phyloP scores from a whole-genome alignment of 2,113 vertebrate genomes.

The Capreolus pygargus region DNA sequence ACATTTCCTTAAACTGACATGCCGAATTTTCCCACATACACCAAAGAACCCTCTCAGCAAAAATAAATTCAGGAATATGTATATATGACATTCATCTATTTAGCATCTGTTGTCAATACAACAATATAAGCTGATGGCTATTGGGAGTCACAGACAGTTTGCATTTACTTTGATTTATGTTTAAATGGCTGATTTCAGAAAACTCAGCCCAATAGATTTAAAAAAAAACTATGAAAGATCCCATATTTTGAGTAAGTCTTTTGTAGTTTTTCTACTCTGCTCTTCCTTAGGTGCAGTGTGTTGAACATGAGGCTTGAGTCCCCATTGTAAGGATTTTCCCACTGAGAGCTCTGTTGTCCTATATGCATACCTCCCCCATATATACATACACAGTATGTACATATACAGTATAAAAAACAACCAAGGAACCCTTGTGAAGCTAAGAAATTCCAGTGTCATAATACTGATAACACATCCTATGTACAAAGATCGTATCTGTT shows the following conservation, averaged over 20 bases:
- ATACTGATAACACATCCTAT: neutral
- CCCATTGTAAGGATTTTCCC: neutral
- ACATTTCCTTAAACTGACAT: slow-evolving; percentile 53
- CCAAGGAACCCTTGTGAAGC: neutral
- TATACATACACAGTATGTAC: neutral
- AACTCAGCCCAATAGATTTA: neutral
- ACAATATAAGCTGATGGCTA: neutral
- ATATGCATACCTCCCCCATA: neutral
- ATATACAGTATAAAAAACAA: neutral
- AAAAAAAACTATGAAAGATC: neutral
- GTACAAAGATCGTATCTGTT: neutral
- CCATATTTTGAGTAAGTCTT: neutral
- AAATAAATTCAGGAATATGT: slow-evolving; percentile 42
- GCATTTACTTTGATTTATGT: slow-evolving; percentile 50
- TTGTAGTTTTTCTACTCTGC: neutral
- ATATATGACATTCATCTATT: neutral
- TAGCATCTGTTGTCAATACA: slow-evolving; percentile 34
- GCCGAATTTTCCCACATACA: slow-evolving; percentile 52
- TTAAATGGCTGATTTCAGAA: slow-evolving; percentile 42
- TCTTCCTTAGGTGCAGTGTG: neutral
- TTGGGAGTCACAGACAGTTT: slow-evolving; percentile 12
- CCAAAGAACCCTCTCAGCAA: slow-evolving; percentile 12
- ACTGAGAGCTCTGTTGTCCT: neutral
- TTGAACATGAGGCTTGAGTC: neutral
- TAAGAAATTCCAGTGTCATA: neutral